These are phyloP conservation scores for Phalanger gymnotis DNA, from an alignment of 2,797 vertebrate species.

Conservation along the genomic window DNA sequence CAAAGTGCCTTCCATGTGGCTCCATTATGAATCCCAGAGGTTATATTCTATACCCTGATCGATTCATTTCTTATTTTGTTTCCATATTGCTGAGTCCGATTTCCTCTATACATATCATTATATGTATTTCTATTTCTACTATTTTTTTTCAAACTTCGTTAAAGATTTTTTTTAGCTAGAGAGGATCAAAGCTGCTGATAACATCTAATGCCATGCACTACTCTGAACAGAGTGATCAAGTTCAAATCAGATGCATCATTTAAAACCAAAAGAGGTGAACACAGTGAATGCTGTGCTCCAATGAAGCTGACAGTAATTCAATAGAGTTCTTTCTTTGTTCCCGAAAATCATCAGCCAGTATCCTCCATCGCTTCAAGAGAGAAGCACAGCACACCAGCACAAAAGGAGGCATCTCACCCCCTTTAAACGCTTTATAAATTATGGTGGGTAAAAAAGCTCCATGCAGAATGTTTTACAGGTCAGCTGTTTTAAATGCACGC, in stretches of 20 bases:
- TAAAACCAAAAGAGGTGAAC: conserved; percentile 43
- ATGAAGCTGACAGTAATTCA: conserved; percentile 36
- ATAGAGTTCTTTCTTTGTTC: conserved; percentile 16
- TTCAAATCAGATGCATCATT: conserved; percentile 43
- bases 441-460: neutral
- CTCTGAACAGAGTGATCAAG: conserved; percentile 33
- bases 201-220: neutral
- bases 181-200: conserved; percentile 20
- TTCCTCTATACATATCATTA: neutral
- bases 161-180: conserved; percentile 20
- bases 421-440: conserved; percentile 51
- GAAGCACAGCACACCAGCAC: neutral
- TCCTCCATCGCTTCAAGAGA: conserved; percentile 31
- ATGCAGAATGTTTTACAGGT: neutral
- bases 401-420: neutral
- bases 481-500: conserved; percentile 3
- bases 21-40: conserved; percentile 31
- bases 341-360: conserved; percentile 51
- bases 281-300: neutral
- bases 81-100: neutral
- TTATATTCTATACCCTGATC: conserved; percentile 52
- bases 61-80: conserved; percentile 43
- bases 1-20: conserved; percentile 12
- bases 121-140: conserved; percentile 37
- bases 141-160: neutral